Evolutionary conservation across 2,113 vertebrate species (phyloP), one percentile per base, ranked within the genome.

Genomic region (Scytalopus superciliaris): DNA sequence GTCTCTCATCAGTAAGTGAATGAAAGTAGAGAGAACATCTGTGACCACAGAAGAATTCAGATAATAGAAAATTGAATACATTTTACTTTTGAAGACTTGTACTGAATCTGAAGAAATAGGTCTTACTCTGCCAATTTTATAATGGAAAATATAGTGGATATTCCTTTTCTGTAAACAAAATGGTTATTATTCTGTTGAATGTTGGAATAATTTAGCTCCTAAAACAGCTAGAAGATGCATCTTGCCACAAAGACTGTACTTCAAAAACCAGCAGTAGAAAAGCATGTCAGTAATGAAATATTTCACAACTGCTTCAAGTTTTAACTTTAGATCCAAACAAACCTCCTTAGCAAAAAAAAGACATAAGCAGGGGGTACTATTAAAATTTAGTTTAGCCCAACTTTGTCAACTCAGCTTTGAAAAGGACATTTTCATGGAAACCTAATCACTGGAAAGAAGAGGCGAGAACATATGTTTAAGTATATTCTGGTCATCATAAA

Each of bases 1-100:
- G 42, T 84, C 22, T 78, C 55, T 79, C 89, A 73, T 82, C 69
- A 93, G 28, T 89, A 94, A 87, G 40, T 68, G 77, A 94, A 91
- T 80, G 47, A 75, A 87, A 89, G 18, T 40, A 75, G 21, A 39
- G 44, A 70, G 67, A 80, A 92, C 86, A 92, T 92, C 93, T 95
- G 80, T 88, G 83, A 74, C 35, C 77, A 84, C 45, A 76, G 76
- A 89, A 90, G 66, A 92, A 90, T 77, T 89, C 40, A 75, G 62
- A 96, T 69, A 85, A 84, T 59, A 56, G 74, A 81, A 90, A 89
- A 88, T 7, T 59, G 45, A 86, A 52, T 30, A 63, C 8, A 68
- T 88, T 92, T 93, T 77, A 45, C 49, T 91, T 78, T 49, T 35
- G 55, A 85, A 89, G 56, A 30, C 50, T 63, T 74, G 66, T 35